Evolutionary conservation across 2,888 invertebrate genomes (phyloP).

Genomic region (Melanchra persicariae): DNA sequence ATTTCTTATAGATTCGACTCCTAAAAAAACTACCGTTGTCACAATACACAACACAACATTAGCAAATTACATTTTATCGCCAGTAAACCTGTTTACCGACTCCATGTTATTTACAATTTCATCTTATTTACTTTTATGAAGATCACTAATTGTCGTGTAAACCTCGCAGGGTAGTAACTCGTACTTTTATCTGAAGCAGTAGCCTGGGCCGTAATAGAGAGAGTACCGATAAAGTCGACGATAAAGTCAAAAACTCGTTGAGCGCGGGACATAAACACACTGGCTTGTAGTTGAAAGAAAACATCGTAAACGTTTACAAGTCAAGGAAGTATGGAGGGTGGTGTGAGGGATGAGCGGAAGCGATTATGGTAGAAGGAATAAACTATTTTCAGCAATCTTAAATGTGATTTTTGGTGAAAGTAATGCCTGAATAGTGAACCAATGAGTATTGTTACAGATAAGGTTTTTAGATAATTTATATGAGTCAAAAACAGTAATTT

Average conservation of each 20-base stretch:
- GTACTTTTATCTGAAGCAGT: constrained; percentile 70
- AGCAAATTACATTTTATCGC: constrained; percentile 49
- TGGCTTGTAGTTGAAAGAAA: constrained; percentile 83
- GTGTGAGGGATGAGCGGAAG: constrained; percentile 50
- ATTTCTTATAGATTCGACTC: too few species aligned
- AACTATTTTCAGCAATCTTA: background rate
- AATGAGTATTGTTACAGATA: too few species aligned
- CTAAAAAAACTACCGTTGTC: background rate
- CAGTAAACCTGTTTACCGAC: constrained; percentile 65
- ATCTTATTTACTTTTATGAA: constrained; percentile 65
- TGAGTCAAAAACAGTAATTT: too few species aligned
- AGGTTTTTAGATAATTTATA: too few species aligned
- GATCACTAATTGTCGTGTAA: constrained; percentile 63
- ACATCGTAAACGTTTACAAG: constrained; percentile 87
- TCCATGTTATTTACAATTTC: constrained; percentile 61
- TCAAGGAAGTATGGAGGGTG: constrained; percentile 72
- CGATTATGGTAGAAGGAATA: constrained; percentile 2
- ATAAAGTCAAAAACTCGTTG: constrained; percentile 86
- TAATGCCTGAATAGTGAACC: too few species aligned
- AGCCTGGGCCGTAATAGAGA: constrained; percentile 65
- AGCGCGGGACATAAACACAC: constrained; percentile 81
- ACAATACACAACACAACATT: constrained; percentile 39
- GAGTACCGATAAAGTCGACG: constrained; percentile 79
- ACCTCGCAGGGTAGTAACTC: constrained; percentile 45
- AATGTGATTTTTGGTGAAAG: too few species aligned